These are phyloP conservation scores for Streptopelia turtur DNA, from an alignment of 2,797 vertebrate genomes.

Conservation along the genomic window DNA sequence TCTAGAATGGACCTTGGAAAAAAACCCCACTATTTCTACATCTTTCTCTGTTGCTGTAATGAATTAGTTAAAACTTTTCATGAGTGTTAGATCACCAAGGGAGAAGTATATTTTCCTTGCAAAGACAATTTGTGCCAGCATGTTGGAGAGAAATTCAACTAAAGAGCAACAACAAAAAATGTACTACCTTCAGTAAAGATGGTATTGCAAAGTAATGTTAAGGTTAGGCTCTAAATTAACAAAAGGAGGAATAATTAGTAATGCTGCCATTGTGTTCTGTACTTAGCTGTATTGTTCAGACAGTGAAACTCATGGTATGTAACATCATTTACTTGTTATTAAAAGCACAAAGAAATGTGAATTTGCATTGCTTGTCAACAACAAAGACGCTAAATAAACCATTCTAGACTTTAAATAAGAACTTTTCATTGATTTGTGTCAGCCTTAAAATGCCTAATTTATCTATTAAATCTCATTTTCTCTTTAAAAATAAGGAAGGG, in stretches of 20 bases:
- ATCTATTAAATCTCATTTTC: conserved; percentile 23
- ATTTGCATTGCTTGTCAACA: neutral
- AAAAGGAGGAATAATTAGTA: conserved; percentile 9
- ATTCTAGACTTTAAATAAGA: neutral
- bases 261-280: neutral
- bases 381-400: neutral
- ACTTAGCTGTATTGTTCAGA: neutral
- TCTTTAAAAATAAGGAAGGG: neutral
- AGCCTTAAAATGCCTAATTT: neutral
- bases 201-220: neutral
- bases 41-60: neutral
- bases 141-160: neutral
- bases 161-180: neutral
- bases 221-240: conserved; percentile 19
- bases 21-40: neutral
- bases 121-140: neutral
- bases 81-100: neutral
- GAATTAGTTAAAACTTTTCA: conserved; percentile 50
- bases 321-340: neutral
- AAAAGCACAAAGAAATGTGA: neutral
- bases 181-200: neutral
- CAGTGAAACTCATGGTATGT: neutral
- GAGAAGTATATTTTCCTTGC: neutral
- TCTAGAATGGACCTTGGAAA: neutral
- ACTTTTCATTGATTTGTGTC: conserved; percentile 16